Conservation (phyloP, 2,113 vertebrate species). For the Daphoenositta chrysoptera region DNA sequence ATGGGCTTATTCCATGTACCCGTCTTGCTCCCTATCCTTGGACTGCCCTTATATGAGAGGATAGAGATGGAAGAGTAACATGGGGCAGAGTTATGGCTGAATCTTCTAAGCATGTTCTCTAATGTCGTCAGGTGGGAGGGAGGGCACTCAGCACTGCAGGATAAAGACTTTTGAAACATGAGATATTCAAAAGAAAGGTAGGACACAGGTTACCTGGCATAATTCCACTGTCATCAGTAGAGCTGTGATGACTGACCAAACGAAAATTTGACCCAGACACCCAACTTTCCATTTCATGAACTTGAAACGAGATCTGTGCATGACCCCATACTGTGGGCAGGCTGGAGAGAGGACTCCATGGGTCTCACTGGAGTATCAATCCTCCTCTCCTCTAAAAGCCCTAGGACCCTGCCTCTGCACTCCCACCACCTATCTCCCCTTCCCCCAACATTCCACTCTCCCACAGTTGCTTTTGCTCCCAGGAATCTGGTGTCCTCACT, state of each 20-base stretch:
- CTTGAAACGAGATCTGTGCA: background rate
- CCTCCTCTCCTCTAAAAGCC: background rate
- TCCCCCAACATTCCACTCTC: background rate
- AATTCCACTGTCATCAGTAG: background rate
- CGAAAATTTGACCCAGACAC: background rate
- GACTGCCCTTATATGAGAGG: background rate
- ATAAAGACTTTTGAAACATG: background rate
- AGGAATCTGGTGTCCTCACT: background rate
- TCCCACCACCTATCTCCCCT: background rate
- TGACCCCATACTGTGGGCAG: fast-evolving
- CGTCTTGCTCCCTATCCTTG: background rate
- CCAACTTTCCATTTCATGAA: background rate
- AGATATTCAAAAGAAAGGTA: background rate
- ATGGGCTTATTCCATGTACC: background rate
- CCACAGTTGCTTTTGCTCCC: background rate
- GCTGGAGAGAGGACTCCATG: background rate
- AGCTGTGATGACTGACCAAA: background rate
- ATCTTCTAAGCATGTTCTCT: background rate
- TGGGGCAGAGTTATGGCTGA: background rate
- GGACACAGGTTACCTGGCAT: background rate
- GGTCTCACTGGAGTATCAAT: background rate
- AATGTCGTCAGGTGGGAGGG: background rate
- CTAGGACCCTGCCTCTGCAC: background rate
- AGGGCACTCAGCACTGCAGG: background rate
- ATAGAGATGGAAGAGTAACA: background rate